Base-by-base conservation (phyloP, 2,888 invertebrate species). In the Dione juno region DNA sequence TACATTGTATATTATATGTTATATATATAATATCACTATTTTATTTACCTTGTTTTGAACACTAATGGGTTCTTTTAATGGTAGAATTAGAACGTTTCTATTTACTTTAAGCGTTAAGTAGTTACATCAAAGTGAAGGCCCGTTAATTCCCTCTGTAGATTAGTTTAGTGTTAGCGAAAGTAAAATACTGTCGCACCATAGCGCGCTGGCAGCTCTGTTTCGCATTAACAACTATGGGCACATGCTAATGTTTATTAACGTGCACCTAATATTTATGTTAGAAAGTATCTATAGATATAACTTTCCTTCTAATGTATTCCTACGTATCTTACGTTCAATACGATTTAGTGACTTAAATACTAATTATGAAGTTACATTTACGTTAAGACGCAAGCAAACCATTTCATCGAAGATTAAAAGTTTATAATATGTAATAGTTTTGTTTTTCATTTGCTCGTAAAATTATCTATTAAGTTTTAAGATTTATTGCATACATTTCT, bases 221-320 rank as follows among this genome's bases (percentile, higher is more conserved):
- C 57, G 48, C 66, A 58, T 67, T 28, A 28, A 28, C 37, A 58
- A 28, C 63, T 63, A 63, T 64, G 64, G 35, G 64, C 64, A 21
- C 37, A 50, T 59, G 59, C 37, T 41, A 40, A 66, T 61, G 66
- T 66, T 70, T 61, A 66, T 63, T 66, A 66, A 70, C 61, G 61
- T 70, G 66, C 63, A 0, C 40, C 45, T 70, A 70, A 67, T 66
- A 70, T 70, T 59, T 65, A 58, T 66, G 43, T 37, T 70, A 67
- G 70, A 70, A 70, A 70, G 70, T 21, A 45, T 37, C 68, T 45
- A 45, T 35, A 35, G 28, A 28, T 40, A 70, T 57, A 53, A 66
- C 58, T 65, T 70, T 65, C 41, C 41, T 57, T 40, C 16, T 53
- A 54, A 35, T 45, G n/a, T 50, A 57, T 57, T 61, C 21, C 11